phyloP scores from a whole-genome alignment of 1,140 invertebrate species.

The Macrobrachium nipponense region DNA sequence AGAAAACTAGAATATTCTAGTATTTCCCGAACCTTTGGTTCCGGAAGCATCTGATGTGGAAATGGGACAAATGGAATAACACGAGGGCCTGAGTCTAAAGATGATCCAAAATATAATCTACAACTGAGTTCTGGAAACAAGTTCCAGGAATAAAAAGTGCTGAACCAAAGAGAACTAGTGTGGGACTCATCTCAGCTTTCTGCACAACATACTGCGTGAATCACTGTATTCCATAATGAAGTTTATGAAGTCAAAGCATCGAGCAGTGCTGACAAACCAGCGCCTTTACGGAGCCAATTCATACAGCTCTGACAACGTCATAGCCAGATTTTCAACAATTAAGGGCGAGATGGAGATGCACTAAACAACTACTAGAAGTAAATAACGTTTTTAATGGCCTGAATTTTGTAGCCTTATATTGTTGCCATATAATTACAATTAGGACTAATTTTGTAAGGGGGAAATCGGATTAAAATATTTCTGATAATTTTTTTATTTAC shows the following conservation, averaged over 20 bases:
- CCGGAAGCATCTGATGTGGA: too few relatives aligned
- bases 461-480: constrained; percentile 16
- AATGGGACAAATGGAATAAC: too few relatives aligned
- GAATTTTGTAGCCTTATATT: constrained; percentile 13
- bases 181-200: too few relatives aligned
- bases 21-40: too few relatives aligned
- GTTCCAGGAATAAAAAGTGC: too few relatives aligned
- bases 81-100: too few relatives aligned
- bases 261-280: not conserved
- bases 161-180: too few relatives aligned
- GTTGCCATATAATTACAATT: not conserved
- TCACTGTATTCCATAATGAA: constrained; percentile 21
- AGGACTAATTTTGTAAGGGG: constrained; percentile 16
- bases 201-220: constrained; percentile 7
- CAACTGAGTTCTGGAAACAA: too few relatives aligned
- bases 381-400: constrained; percentile 19
- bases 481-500: not conserved
- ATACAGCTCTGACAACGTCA: not conserved
- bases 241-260: constrained; percentile 18
- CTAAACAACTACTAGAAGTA: not conserved
- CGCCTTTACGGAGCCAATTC: not conserved
- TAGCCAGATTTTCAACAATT: constrained; percentile 31
- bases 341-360: constrained; percentile 69
- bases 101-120: too few relatives aligned
- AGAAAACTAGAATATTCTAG: too few relatives aligned